Conservation (phyloP, 2,888 invertebrate genomes). For the Embidobia sp. region DNA sequence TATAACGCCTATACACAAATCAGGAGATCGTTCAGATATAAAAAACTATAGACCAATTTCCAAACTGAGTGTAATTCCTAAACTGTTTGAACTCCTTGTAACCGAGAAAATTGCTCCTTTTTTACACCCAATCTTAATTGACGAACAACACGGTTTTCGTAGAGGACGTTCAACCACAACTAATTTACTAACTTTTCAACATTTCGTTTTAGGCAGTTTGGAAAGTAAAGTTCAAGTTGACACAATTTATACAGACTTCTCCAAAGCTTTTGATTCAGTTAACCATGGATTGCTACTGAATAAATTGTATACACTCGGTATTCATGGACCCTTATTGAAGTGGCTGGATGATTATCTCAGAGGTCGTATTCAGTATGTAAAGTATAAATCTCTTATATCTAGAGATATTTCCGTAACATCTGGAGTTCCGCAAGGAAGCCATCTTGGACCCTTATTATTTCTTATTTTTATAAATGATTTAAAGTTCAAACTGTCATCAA, state of each 20-base stretch:
- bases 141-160: slow-evolving; percentile 2
- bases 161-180: background rate
- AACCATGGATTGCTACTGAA: background rate
- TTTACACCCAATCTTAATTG: background rate
- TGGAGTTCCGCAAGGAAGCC: background rate
- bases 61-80: background rate
- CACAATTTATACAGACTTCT: background rate
- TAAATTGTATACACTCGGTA: background rate
- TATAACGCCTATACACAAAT: background rate
- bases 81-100: background rate
- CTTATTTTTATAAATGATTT: slow-evolving; percentile 1
- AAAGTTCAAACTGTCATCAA: background rate
- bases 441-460: slow-evolving; percentile 1
- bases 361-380: background rate
- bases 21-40: background rate
- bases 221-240: background rate
- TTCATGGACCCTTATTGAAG: background rate
- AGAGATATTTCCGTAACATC: background rate
- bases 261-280: background rate
- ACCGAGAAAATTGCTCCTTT: background rate
- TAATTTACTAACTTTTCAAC: background rate
- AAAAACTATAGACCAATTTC: slow-evolving; percentile 1
- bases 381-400: background rate
- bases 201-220: background rate
- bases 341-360: background rate